Conservation (phyloP, 2,888 invertebrate species). For the Clivina fossor region DNA sequence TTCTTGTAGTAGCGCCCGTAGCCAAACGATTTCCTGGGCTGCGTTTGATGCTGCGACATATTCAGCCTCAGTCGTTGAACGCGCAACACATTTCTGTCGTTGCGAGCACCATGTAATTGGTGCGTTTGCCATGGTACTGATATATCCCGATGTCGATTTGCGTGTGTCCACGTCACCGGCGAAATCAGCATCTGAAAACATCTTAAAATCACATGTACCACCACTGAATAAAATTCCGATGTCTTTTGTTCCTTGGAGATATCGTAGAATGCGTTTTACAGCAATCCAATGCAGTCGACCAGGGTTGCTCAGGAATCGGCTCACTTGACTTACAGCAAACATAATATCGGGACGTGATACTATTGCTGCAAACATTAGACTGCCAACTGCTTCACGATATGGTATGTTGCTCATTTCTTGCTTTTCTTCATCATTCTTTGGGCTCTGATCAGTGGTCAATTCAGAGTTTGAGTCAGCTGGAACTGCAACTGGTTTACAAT, state of each 20-base stretch:
- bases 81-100: conserved; percentile 40
- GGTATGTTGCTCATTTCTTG: conserved; percentile 25
- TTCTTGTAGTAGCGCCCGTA: too few species aligned
- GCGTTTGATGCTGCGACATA: too few species aligned
- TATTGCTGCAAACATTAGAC: conserved; percentile 38
- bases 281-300: conserved; percentile 4
- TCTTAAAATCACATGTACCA: conserved; percentile 15
- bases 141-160: conserved; percentile 35
- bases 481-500: conserved; percentile 15
- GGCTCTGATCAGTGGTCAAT: conserved; percentile 6
- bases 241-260: conserved; percentile 38
- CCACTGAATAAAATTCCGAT: conserved; percentile 28
- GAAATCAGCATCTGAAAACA: conserved; percentile 24
- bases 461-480: conserved; percentile 33
- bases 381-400: conserved; percentile 41
- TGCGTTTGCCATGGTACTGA: conserved; percentile 37
- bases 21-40: too few species aligned
- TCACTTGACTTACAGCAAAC: conserved; percentile 38
- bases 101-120: conserved; percentile 43
- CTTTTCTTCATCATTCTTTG: background rate
- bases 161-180: conserved; percentile 7
- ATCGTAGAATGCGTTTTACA: conserved; percentile 36
- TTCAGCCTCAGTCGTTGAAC: too few species aligned
- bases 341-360: conserved; percentile 40
- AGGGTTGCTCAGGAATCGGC: conserved; percentile 34